phyloP scores from a whole-genome alignment of 2,888 invertebrate genomes.

The Cataglyphis altisquamis region DNA sequence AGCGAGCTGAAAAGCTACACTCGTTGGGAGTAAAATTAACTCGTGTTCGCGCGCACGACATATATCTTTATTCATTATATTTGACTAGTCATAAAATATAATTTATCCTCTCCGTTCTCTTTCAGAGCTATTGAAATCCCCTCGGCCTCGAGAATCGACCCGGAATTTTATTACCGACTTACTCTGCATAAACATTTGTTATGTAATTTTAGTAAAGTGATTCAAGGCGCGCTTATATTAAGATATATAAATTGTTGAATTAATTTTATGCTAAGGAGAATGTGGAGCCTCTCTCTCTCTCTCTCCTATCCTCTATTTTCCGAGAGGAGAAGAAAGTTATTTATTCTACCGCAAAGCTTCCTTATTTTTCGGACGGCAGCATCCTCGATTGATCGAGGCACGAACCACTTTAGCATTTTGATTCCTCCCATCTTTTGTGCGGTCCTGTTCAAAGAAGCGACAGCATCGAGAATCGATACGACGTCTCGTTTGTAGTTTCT shows the following conservation, averaged over 20 bases:
- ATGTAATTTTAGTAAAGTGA: conserved; percentile 8
- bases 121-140: not conserved
- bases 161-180: conserved; percentile 44
- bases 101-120: conserved; percentile 46
- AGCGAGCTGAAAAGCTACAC: conserved; percentile 29
- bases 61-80: conserved; percentile 52
- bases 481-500: conserved; percentile 43
- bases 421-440: conserved; percentile 40
- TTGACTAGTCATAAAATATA: conserved; percentile 50
- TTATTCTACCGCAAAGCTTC: conserved; percentile 26
- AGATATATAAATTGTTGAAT: conserved; percentile 7
- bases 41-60: conserved; percentile 3
- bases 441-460: conserved; percentile 42
- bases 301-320: not conserved
- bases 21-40: conserved; percentile 45
- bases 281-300: not conserved
- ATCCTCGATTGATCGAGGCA: conserved; percentile 25
- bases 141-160: conserved; percentile 15
- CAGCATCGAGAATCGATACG: conserved; percentile 41
- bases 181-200: conserved; percentile 11
- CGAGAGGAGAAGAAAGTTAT: not conserved
- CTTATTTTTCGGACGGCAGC: conserved; percentile 14
- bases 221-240: not conserved
- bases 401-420: conserved; percentile 52
- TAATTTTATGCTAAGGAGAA: not conserved